Conservation (phyloP, 2,888 invertebrate species). For the Plusia festucae region DNA sequence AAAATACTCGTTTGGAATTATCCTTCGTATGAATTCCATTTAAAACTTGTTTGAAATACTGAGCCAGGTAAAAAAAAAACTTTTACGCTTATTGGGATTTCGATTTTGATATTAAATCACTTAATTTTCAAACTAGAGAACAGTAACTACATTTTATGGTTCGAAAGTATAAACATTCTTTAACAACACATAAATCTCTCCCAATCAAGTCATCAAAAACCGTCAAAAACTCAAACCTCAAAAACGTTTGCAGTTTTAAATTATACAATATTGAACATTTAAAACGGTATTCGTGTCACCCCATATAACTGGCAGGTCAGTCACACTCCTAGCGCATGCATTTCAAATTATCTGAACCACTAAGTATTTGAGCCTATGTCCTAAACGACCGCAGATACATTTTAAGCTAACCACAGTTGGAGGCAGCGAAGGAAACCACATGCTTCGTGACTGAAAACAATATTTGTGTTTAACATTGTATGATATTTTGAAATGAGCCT, state of each 20-base stretch:
- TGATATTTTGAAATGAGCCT: background rate
- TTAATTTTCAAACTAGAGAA: no score
- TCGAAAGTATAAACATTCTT: no score
- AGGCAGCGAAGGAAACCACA: constrained; percentile 43
- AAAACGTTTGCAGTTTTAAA: background rate
- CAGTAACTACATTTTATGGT: no score
- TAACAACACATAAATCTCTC: background rate
- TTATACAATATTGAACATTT: background rate
- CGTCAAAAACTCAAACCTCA: background rate
- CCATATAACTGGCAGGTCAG: constrained; percentile 35
- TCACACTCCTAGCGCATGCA: constrained; percentile 33
- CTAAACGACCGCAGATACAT: constrained; percentile 60
- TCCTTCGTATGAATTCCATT: no score
- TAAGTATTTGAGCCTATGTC: constrained; percentile 56
- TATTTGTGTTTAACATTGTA: constrained; percentile 31
- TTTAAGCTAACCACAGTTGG: constrained; percentile 57
- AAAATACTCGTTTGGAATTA: no score
- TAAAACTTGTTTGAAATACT: no score
- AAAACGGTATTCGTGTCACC: constrained; percentile 10
- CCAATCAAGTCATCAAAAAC: background rate
- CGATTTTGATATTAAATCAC: no score
- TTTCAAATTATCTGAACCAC: constrained; percentile 69
- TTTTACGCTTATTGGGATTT: no score
- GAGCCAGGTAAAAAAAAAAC: no score
- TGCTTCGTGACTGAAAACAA: constrained; percentile 38